Percentiles rank a stretch among this genome's conserved stretches.
phyloP scores from a whole-genome alignment of 2,113 vertebrate genomes.

The Xenopus tropicalis region DNA sequence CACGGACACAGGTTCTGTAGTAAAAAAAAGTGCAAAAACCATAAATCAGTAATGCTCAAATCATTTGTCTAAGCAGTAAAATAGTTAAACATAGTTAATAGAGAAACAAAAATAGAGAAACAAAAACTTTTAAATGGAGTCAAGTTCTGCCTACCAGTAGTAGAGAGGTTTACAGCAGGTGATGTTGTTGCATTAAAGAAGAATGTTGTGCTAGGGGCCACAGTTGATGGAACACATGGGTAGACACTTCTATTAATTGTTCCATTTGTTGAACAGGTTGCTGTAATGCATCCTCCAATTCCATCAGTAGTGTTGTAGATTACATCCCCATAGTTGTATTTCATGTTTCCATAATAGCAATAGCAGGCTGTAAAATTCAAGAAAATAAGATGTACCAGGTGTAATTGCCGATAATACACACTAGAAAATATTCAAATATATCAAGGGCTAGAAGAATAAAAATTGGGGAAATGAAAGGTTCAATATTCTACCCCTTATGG shows the following conservation, averaged over 20 bases:
- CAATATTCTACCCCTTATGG: slow-evolving; percentile 47
- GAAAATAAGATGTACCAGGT: neutral
- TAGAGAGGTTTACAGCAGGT: neutral
- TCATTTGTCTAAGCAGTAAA: too few relatives aligned
- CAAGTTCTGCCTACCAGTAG: slow-evolving; percentile 3
- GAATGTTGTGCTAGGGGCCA: slow-evolving; percentile 7
- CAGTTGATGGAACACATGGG: slow-evolving; percentile 44
- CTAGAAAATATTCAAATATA: too few relatives aligned
- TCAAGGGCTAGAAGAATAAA: too few relatives aligned
- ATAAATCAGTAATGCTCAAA: too few relatives aligned
- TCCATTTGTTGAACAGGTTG: slow-evolving; percentile 58
- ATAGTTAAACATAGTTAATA: too few relatives aligned
- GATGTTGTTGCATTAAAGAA: slow-evolving; percentile 4
- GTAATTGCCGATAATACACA: too few relatives aligned
- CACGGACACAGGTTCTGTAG: slow-evolving; percentile 6
- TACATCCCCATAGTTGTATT: slow-evolving; percentile 57
- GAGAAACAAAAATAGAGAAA: too few relatives aligned
- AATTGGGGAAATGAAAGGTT: too few relatives aligned
- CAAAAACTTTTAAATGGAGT: neutral
- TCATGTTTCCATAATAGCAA: slow-evolving; percentile 62
- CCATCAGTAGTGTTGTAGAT: slow-evolving; percentile 73
- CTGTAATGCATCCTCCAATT: slow-evolving; percentile 65
- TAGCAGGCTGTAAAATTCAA: slow-evolving; percentile 58
- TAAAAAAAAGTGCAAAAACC: neutral
- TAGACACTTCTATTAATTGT: slow-evolving; percentile 57